Evolutionary conservation across 2,888 invertebrate species (phyloP).

Genomic region (Trissoscelio sp.): DNA sequence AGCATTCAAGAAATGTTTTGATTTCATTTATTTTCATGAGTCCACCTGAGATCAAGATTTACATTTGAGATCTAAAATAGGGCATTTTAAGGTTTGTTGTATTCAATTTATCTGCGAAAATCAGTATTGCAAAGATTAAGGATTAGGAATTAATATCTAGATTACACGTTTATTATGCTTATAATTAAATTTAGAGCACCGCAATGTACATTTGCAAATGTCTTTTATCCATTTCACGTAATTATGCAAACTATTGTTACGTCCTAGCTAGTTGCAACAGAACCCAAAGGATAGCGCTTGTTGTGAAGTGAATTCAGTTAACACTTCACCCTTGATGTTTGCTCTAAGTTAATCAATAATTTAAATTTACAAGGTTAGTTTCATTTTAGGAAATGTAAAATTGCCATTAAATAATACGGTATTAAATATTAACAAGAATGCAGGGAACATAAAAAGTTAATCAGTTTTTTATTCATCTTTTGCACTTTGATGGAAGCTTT

Average conservation of each 20-base stretch:
- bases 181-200: slow-evolving; percentile 17
- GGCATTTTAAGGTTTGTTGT: no score
- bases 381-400: slow-evolving; percentile 17
- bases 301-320: slow-evolving; percentile 54
- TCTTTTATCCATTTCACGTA: slow-evolving; percentile 47
- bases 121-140: slow-evolving; percentile 5
- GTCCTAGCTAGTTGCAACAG: slow-evolving; percentile 34
- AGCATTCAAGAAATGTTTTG: no score
- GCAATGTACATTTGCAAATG: slow-evolving; percentile 31
- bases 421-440: no score
- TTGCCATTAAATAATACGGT: not conserved
- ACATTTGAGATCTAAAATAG: no score
- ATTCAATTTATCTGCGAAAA: slow-evolving; percentile 4
- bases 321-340: slow-evolving; percentile 48
- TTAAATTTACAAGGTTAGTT: slow-evolving; percentile 21
- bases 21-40: no score
- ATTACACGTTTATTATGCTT: slow-evolving; percentile 26
- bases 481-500: no score
- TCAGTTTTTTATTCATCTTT: no score
- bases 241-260: slow-evolving; percentile 53
- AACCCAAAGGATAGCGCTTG: slow-evolving; percentile 38
- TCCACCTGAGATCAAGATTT: no score
- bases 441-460: no score
- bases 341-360: slow-evolving; percentile 33
- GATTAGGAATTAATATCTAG: slow-evolving; percentile 13